Base-by-base conservation (phyloP, 2,113 vertebrate genomes). In the Craseonycteris thonglongyai region DNA sequence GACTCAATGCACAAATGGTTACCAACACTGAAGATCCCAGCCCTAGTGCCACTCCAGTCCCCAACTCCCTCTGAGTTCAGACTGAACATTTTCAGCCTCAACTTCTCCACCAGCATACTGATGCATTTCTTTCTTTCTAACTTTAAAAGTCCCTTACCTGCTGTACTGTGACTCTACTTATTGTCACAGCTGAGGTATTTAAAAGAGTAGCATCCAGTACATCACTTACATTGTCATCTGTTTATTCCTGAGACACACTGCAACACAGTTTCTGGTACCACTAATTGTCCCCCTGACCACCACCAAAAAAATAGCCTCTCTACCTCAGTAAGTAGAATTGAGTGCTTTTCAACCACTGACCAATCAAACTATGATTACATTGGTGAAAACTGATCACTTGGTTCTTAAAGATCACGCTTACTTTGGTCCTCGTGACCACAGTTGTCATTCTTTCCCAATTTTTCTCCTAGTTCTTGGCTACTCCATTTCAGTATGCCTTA, bases 261-360 rank as follows among this genome's bases (percentile, higher is more conserved):
- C 16, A 16, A 26, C 81, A 33, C 22, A 42, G 21, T 40, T 91
- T 66, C 47, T 88, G 6, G 81, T 3, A 80, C 1, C 26, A 66
- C 21, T 88, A 51, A 9, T 68, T 0, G 2, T 15, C 0, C 3
- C 1, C 26, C 38, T n/a, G n/a, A 1, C n/a, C 40, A 4, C 1
- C 0, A n/a, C 15, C 49, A 51, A 63, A 88, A 90, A 40, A 40
- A 28, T 56, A 15, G 15, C 10, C 24, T 63, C 5, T 35, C 7
- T 3, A 40, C 14, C 0, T n/a, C 74, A 35, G 42, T 51, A 90
- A 68, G 16, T 28, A 74, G 22, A 79, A 2, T 6, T 24, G 9
- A 24, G n/a, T n/a, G 16, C 12, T 65, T 89, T 94, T 59, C n/a
- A 19, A 0, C 42, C 75, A 30, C 63, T 83, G 22, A 1, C 12